phyloP scores from a whole-genome alignment of 2,113 vertebrate species.

The Cathartes aura region DNA sequence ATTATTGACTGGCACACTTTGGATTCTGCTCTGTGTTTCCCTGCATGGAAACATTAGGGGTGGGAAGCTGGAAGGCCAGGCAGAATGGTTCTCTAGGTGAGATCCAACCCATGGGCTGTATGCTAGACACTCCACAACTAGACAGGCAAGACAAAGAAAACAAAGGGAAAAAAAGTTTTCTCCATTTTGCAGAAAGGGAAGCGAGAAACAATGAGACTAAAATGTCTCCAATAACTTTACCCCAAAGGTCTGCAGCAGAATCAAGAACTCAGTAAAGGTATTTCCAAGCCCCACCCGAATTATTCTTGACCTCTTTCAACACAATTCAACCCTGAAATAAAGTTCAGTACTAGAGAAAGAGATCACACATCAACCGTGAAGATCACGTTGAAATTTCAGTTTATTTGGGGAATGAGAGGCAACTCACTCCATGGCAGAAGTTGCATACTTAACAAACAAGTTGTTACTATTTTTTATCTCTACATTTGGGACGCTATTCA shows the following conservation, averaged over 20 bases:
- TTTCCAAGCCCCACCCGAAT: neutral
- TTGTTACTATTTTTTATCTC: neutral
- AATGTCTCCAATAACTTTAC: neutral
- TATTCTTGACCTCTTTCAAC: neutral
- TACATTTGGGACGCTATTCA: neutral
- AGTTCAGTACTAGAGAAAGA: neutral
- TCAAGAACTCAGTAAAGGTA: neutral
- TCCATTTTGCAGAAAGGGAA: neutral
- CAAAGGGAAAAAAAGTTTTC: neutral
- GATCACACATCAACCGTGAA: neutral
- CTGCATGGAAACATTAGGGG: neutral
- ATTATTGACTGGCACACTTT: neutral
- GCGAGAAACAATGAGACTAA: neutral
- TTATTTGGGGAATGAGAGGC: neutral
- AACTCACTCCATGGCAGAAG: neutral
- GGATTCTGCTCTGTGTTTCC: neutral
- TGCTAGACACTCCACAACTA: neutral
- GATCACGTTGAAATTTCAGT: neutral
- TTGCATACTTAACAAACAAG: neutral
- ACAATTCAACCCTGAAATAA: neutral
- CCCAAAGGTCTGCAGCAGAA: neutral
- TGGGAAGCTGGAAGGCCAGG: neutral
- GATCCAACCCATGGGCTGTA: neutral
- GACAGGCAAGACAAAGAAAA: neutral
- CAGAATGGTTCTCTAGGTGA: neutral